Percentiles rank a stretch among this genome's conserved stretches.
phyloP scores from a whole-genome alignment of 30 jellyfish, hydroid and myxozoan species.

The Catostylus mosaicus region DNA sequence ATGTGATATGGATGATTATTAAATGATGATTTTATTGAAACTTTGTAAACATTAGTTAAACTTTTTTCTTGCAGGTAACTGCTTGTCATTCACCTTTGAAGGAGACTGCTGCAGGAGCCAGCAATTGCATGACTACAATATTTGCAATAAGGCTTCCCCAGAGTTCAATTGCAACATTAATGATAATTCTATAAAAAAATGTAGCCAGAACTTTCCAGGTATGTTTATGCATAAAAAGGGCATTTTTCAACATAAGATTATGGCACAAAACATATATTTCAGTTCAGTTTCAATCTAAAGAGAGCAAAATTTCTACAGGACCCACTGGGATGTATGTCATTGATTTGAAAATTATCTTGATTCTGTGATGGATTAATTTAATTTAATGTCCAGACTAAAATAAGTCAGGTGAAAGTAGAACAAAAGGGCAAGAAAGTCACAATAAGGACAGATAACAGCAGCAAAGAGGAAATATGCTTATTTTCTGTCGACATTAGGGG shows the following conservation, averaged over 20 bases:
- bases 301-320: background rate
- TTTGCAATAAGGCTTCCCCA: background rate
- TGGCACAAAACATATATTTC: background rate
- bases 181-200: background rate
- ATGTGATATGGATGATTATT: too few species aligned
- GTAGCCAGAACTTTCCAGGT: slow-evolving; percentile 10
- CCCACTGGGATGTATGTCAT: background rate
- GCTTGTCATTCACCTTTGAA: background rate
- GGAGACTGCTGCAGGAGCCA: background rate
- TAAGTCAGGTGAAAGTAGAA: too few species aligned
- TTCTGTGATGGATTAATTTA: background rate
- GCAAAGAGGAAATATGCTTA: too few species aligned
- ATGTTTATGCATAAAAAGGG: background rate
- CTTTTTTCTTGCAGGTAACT: background rate
- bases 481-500: too few species aligned
- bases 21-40: too few species aligned
- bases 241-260: too few species aligned
- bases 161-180: background rate
- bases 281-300: background rate
- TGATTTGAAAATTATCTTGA: background rate
- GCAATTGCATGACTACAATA: background rate
- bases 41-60: too few species aligned
- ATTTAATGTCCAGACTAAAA: background rate
- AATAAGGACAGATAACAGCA: too few species aligned
- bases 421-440: too few species aligned